phyloP scores from a whole-genome alignment of 2,888 invertebrate species.

The Myathropa florea region DNA sequence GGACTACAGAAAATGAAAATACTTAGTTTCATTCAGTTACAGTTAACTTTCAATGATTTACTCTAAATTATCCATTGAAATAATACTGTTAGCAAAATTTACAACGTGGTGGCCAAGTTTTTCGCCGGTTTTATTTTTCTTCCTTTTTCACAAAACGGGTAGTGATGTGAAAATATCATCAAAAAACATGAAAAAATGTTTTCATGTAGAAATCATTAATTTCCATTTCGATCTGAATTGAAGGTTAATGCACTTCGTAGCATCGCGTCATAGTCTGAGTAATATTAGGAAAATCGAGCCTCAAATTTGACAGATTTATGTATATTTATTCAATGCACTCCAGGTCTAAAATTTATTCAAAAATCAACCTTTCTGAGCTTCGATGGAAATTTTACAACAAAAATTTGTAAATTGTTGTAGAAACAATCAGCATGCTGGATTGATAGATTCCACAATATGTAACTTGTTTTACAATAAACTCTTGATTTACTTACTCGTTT shows the following conservation, averaged over 20 bases:
- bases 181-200: constrained; percentile 19
- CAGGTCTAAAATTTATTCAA: background rate
- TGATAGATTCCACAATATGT: background rate
- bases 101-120: no score
- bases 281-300: background rate
- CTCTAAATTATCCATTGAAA: no score
- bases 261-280: background rate
- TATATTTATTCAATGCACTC: background rate
- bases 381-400: background rate
- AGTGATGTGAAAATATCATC: background rate
- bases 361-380: background rate
- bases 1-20: no score
- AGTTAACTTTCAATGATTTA: no score
- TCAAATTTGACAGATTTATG: background rate
- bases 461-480: background rate
- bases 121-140: background rate
- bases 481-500: constrained; percentile 86
- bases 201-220: constrained; percentile 46
- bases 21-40: no score
- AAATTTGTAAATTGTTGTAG: background rate
- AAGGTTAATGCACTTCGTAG: constrained; percentile 11
- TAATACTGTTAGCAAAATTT: no score
- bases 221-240: constrained; percentile 9
- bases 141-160: background rate
- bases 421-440: background rate